phyloP scores from a whole-genome alignment of 2,888 invertebrate species.

The Aricia artaxerxes region DNA sequence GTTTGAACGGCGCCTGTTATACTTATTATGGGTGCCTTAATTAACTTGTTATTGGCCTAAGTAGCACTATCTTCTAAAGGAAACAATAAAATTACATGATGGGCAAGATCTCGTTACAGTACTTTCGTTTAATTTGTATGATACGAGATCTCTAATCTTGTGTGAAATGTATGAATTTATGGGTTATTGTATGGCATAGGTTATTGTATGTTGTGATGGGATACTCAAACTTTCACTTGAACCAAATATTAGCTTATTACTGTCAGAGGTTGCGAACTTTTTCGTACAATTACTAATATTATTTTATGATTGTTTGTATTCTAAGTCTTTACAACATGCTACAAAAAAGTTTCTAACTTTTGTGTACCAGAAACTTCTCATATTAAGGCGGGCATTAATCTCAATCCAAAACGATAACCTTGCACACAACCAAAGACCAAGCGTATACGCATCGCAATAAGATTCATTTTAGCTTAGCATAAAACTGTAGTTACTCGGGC shows the following conservation, averaged over 20 bases:
- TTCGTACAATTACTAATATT: not conserved
- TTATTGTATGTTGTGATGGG: not conserved
- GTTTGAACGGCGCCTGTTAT: not conserved
- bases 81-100: conserved; percentile 27
- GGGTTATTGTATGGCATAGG: conserved; percentile 1
- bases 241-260: conserved; percentile 1
- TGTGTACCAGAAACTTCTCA: too few species aligned
- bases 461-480: too few species aligned
- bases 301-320: too few species aligned
- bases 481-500: too few species aligned
- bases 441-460: too few species aligned
- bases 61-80: not conserved
- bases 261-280: not conserved
- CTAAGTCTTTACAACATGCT: too few species aligned
- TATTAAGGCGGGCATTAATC: too few species aligned
- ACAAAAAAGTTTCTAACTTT: too few species aligned
- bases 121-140: conserved; percentile 11
- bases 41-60: not conserved
- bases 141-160: conserved; percentile 13
- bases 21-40: not conserved
- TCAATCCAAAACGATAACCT: too few species aligned
- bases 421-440: too few species aligned
- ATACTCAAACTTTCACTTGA: not conserved
- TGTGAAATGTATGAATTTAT: conserved; percentile 16
- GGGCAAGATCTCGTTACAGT: not conserved